Evolutionary conservation across 2,113 vertebrate species (phyloP).

Genomic region (Leiothrix lutea): DNA sequence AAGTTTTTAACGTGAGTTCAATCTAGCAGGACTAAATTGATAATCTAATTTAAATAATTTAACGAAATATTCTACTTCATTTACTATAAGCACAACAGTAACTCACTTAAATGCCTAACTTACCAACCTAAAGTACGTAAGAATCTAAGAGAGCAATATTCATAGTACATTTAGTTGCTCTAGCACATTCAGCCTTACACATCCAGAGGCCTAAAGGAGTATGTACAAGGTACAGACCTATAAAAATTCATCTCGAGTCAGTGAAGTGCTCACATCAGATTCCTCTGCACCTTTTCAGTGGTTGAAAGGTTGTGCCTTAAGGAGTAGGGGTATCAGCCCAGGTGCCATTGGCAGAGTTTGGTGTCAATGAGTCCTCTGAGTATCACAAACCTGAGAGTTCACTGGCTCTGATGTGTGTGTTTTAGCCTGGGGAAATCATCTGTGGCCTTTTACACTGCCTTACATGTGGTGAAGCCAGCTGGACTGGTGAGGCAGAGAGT

Average conservation of each 20-base stretch:
- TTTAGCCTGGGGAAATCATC: background rate
- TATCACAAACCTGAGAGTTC: background rate
- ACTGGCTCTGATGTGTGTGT: background rate
- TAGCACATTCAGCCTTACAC: background rate
- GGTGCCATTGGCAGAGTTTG: no score
- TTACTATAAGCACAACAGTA: background rate
- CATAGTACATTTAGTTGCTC: background rate
- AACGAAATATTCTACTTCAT: background rate
- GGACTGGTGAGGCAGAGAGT: background rate
- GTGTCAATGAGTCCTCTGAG: rapidly evolving
- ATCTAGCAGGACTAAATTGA: background rate
- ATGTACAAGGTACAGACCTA: background rate
- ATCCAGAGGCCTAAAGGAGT: background rate
- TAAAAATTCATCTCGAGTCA: rapidly evolving
- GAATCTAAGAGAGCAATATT: background rate
- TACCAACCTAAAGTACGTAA: background rate
- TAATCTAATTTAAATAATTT: background rate
- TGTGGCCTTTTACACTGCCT: background rate
- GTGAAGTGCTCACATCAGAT: background rate
- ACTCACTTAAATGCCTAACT: background rate
- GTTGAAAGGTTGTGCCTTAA: background rate
- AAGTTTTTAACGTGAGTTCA: background rate
- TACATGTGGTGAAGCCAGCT: background rate
- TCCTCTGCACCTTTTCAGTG: background rate
- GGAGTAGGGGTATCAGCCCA: background rate